Base-by-base conservation (phyloP, 2,888 invertebrate genomes). In the Scotopteryx bipunctaria region DNA sequence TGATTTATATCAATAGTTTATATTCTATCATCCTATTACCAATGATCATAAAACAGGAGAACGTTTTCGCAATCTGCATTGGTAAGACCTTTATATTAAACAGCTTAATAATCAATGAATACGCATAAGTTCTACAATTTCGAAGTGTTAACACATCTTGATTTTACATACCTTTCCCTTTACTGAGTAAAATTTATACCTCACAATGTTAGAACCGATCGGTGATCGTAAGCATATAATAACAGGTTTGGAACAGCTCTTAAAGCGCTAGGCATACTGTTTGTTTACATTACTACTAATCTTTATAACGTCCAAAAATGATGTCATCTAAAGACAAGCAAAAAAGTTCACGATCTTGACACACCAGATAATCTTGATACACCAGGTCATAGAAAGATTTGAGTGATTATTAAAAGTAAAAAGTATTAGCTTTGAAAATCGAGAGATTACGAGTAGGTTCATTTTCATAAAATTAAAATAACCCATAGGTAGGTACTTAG, bases 281-380 rank as follows among this genome's bases (percentile, higher is more conserved):
- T 73, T 86, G 81, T 86, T 87, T 87, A 82, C 81, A 73, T 76
- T 74, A 83, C 82, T 83, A 83, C 75, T 84, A 86, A 86, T 85
- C 78, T 78, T 79, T 77, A 81, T 76, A 78, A 67, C 73, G 63
- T 69, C 68, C 65, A 74, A 74, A 74, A 78, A 65, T 85, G 85
- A 84, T 83, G 79, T 84, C 84, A 85, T 80, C 44, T 52, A 17
- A 33, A 38, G 44, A 17, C 50, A 55, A 42, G 55, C 60, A 53
- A 55, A 56, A 57, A 44, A 37, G 50, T 47, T 58, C 57, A 56
- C 23, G 52, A 57, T 52, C 49, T 48, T 55, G 40, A 41, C 38
- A 38, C 48, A 51, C 13, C 33, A 14, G 37, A 45, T 33, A 6
- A 42, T 47, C 5, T 3, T 44, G 35, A 31, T 15, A n/a, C 33